Percentiles rank a stretch among this genome's conserved stretches.
Evolutionary conservation across 1,140 invertebrate species (phyloP).

Genomic region (Fopius arisanus): DNA sequence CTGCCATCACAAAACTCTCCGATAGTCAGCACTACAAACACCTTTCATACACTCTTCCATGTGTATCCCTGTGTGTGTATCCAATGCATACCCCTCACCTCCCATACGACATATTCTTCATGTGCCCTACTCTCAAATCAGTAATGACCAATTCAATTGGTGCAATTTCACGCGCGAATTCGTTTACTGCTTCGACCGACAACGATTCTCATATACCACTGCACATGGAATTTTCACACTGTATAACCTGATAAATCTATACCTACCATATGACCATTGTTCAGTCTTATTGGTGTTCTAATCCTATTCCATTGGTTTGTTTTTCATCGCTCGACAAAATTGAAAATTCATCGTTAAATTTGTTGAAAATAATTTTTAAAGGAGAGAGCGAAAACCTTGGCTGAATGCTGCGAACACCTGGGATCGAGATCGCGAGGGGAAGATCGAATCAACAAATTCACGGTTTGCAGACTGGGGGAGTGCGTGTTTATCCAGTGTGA

Average conservation of each 20-base stretch:
- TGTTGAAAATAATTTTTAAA: background rate
- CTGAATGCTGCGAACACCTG: background rate
- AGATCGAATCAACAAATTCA: background rate
- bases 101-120: no score
- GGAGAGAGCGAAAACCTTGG: background rate
- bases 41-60: background rate
- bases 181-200: constrained; percentile 24
- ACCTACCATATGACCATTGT: constrained; percentile 9
- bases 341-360: background rate
- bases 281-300: background rate
- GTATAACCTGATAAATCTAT: constrained; percentile 12
- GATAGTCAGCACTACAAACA: constrained; percentile 25
- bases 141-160: constrained; percentile 42
- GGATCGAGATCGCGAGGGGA: background rate
- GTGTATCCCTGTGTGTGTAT: background rate
- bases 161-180: constrained; percentile 40
- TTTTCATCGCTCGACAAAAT: background rate
- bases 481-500: background rate
- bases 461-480: background rate
- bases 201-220: background rate
- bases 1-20: constrained; percentile 42
- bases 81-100: background rate
- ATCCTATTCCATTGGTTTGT: background rate
- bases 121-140: constrained; percentile 35
- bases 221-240: constrained; percentile 6